A percentile compares a stretch with the other conserved stretches of the same genome.
phyloP scores from a whole-genome alignment of 2,113 vertebrate genomes.

The Pipra filicauda region DNA sequence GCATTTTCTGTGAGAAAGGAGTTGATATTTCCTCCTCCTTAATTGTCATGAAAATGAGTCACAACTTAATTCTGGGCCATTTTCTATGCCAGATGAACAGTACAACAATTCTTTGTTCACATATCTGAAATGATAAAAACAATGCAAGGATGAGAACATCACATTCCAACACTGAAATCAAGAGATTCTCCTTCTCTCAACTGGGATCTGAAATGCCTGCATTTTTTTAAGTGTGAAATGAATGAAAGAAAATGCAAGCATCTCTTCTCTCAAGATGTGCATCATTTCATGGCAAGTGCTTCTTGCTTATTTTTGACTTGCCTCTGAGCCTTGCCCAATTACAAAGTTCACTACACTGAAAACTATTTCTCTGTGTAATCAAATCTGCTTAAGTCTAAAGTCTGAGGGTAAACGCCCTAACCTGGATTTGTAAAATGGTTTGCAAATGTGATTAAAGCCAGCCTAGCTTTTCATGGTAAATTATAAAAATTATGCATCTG shows the following conservation, averaged over 20 bases:
- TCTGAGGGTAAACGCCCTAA: not conserved
- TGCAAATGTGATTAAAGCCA: not conserved
- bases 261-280: not conserved
- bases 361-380: not conserved
- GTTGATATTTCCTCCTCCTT: not conserved
- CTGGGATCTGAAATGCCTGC: not conserved
- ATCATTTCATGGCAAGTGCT: not conserved
- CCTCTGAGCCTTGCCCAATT: not conserved
- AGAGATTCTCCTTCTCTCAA: not conserved
- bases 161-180: not conserved
- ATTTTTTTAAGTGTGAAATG: not conserved
- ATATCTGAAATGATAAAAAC: not conserved
- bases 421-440: not conserved
- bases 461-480: not conserved
- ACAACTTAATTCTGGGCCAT: not conserved
- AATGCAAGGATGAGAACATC: not conserved
- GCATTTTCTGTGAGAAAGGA: not conserved
- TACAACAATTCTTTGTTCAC: not conserved
- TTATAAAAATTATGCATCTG: not conserved
- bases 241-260: not conserved
- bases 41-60: constrained; percentile 12
- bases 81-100: not conserved
- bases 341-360: not conserved
- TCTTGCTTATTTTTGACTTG: not conserved
- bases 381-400: not conserved